A percentile compares a stretch with the other conserved stretches of the same genome.
Conservation (phyloP, 2,797 vertebrate species). For the Xenops minutus region DNA sequence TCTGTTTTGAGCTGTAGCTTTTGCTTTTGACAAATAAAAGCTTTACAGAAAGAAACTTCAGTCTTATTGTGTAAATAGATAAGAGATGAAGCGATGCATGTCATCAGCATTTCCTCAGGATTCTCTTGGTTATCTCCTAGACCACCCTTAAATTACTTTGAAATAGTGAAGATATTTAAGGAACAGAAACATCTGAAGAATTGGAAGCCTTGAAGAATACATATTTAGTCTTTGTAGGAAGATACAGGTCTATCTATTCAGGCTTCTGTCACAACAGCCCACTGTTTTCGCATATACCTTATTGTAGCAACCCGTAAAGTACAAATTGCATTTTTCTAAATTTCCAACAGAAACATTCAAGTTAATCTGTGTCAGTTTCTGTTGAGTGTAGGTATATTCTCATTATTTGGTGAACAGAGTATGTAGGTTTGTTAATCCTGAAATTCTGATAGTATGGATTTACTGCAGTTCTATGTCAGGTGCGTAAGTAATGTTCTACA, state of each 20-base stretch:
- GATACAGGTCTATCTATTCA: neutral
- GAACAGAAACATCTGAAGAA: neutral
- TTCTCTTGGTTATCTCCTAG: neutral
- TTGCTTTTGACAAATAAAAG: neutral
- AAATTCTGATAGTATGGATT: neutral
- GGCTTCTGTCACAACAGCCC: neutral
- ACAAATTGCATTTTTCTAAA: neutral
- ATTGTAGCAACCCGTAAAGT: neutral
- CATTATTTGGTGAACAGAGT: neutral
- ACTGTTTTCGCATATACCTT: neutral
- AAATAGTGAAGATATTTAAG: neutral
- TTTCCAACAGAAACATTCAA: neutral
- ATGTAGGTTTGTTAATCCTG: neutral
- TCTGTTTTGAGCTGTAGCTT: neutral
- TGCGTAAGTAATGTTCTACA: neutral
- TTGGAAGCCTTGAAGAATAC: neutral
- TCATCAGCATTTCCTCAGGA: neutral
- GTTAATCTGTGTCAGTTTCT: neutral
- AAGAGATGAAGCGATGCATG: neutral
- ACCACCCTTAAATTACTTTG: neutral
- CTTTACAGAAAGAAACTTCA: neutral
- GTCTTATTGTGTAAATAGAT: neutral
- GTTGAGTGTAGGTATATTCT: neutral
- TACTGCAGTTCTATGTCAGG: neutral
- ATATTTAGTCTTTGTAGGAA: neutral